A percentile compares a stretch with the other conserved stretches of the same genome.
Evolutionary conservation across 2,888 invertebrate genomes (phyloP).

Genomic region (Lasiommata megera): DNA sequence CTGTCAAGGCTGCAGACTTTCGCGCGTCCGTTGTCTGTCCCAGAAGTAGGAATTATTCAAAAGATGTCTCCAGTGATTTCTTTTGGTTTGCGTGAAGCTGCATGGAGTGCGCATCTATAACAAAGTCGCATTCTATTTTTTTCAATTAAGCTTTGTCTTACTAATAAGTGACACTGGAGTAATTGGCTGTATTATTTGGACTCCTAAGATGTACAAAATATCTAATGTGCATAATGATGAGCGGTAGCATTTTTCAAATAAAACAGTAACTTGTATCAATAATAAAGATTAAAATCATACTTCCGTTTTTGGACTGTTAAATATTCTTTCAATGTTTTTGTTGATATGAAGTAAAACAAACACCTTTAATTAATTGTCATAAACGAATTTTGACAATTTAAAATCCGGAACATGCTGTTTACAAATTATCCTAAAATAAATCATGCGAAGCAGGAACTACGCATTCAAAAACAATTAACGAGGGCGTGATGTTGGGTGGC

Average conservation of each 20-base stretch:
- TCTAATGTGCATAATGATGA: not conserved
- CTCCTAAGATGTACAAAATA: not conserved
- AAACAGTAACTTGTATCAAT: too few relatives aligned
- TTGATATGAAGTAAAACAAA: too few relatives aligned
- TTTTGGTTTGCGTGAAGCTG: constrained; percentile 67
- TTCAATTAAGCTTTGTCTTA: constrained; percentile 36
- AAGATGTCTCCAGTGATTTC: constrained; percentile 73
- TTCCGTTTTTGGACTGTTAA: too few relatives aligned
- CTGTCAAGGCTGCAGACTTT: constrained; percentile 74
- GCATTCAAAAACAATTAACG: constrained; percentile 78
- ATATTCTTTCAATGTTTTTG: too few relatives aligned
- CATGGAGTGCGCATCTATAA: constrained; percentile 44
- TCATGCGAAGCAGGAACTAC: constrained; percentile 67
- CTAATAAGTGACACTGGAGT: constrained; percentile 9
- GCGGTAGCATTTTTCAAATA: too few relatives aligned
- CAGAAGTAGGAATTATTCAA: constrained; percentile 77
- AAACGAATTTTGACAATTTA: too few relatives aligned
- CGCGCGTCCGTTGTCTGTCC: constrained; percentile 58
- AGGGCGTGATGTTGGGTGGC: constrained; percentile 74
- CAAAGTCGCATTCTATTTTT: constrained; percentile 40
- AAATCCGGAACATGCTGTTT: not conserved
- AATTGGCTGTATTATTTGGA: constrained; percentile 4
- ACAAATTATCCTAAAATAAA: constrained; percentile 50
- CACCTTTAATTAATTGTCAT: too few relatives aligned
- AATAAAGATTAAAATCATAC: too few relatives aligned